A percentile compares a stretch with the other conserved stretches of the same genome.
Evolutionary conservation across 2,888 invertebrate genomes (phyloP).

Genomic region (Agrochola circellaris): DNA sequence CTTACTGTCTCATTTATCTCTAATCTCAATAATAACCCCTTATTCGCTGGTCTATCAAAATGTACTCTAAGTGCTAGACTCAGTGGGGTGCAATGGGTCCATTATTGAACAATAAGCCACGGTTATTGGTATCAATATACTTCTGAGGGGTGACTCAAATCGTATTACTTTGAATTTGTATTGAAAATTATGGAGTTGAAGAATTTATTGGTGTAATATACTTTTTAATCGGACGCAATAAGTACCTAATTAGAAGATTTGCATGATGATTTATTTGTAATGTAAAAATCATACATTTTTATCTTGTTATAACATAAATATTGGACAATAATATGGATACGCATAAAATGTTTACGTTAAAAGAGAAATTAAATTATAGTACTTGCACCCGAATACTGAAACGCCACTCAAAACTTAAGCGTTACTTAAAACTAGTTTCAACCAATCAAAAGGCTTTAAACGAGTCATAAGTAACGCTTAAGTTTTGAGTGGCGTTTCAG

Average conservation of each 20-base stretch:
- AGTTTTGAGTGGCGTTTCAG: too few relatives aligned
- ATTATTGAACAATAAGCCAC: constrained; percentile 79
- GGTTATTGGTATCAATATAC: constrained; percentile 77
- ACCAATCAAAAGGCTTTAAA: too few relatives aligned
- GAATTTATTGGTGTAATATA: neutral
- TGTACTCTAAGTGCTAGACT: constrained; percentile 52
- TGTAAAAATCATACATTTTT: too few relatives aligned
- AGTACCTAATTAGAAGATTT: neutral
- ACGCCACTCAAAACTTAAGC: too few relatives aligned
- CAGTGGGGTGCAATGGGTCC: constrained; percentile 66
- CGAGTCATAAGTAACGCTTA: too few relatives aligned
- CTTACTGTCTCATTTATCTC: constrained; percentile 14
- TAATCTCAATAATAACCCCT: constrained; percentile 48
- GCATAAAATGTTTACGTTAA: neutral
- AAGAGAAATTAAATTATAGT: neutral
- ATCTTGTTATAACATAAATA: neutral
- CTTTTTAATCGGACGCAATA: neutral
- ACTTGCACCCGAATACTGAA: too few relatives aligned
- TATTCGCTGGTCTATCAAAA: constrained; percentile 56
- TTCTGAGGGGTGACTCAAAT: constrained; percentile 61
- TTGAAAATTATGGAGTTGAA: constrained; percentile 7
- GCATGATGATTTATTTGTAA: neutral
- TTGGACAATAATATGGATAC: neutral
- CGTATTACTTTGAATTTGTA: constrained; percentile 56
- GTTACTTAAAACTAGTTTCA: too few relatives aligned